Evolutionary conservation across 2,797 vertebrate species (phyloP).

Genomic region (Pseudochirops corinnae): DNA sequence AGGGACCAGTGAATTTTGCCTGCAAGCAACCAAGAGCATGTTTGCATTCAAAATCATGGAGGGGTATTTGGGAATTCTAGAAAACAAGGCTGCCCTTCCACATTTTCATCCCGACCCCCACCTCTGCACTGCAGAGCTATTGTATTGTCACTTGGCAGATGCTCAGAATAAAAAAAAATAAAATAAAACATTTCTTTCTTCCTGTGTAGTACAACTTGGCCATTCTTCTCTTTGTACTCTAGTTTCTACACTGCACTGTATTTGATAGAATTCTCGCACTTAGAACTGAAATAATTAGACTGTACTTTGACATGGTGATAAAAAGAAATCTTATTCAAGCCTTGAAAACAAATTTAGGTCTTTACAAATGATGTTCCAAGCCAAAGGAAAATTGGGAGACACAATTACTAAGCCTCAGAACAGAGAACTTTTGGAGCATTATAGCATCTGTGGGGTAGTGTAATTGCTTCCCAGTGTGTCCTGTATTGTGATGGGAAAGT

Average conservation of each 20-base stretch:
- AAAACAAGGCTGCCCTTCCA: rapidly evolving
- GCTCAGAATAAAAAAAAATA: constrained; percentile 52
- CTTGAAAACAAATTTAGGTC: constrained; percentile 60
- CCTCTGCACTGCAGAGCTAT: neutral
- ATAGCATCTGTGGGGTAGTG: neutral
- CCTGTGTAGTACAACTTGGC: constrained; percentile 25
- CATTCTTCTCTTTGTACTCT: constrained; percentile 52
- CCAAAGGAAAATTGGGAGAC: constrained; percentile 56
- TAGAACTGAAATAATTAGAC: constrained; percentile 48
- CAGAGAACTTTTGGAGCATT: constrained; percentile 13
- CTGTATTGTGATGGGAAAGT: neutral
- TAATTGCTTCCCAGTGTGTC: neutral
- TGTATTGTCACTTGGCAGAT: constrained; percentile 29
- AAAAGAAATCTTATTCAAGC: constrained; percentile 57
- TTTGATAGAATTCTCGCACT: neutral
- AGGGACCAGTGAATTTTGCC: neutral
- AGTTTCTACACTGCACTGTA: neutral
- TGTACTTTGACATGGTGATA: constrained; percentile 1
- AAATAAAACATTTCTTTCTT: constrained; percentile 8
- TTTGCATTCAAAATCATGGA: neutral
- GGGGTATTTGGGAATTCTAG: neutral
- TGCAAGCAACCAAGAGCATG: neutral
- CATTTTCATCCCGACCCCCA: neutral
- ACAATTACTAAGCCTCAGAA: constrained; percentile 41
- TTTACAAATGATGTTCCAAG: constrained; percentile 40